Base-by-base conservation (phyloP, 1,140 invertebrate species). In the Drosophila quadrilineata region DNA sequence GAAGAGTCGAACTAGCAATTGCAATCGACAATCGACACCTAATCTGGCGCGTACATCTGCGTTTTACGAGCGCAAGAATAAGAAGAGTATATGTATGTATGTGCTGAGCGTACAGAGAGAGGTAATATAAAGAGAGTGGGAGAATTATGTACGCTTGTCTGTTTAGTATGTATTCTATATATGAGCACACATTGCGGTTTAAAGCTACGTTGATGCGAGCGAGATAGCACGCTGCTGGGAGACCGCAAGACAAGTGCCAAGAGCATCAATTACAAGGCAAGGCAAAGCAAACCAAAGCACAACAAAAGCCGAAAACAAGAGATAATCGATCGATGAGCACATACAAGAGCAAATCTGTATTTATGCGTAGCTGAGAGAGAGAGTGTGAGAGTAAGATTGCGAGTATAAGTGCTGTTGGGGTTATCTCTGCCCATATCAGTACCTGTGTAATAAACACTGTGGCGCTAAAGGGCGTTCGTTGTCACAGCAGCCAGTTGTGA, bases 11-110 rank as follows among this genome's bases (percentile, higher is more conserved):
- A 69, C 46, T 43, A 38, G 26, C 16, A 48, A 28, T 62, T 22
- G 45, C 54, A 53, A 72, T 62, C 85, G 74, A n/a, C 62, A 77
- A 74, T 85, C 79, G 79, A 75, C 77, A 84, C 74, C 79, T 67
- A 84, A 79, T 79, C 57, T 54, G 41, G 24, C 31, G 53, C 26
- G 33, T 41, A 54, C 65, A 63, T 53, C 59, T 52, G 26, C 6
- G 29, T 41, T 57, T 36, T 45, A 31, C n/a, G n/a, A n/a, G n/a
- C n/a, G n/a, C n/a, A n/a, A n/a, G n/a, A n/a, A n/a, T n/a, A n/a
- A n/a, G n/a, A n/a, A n/a, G n/a, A n/a, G n/a, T n/a, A n/a, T n/a
- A n/a, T n/a, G n/a, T n/a, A n/a, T n/a, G n/a, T n/a, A 45, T 41
- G 50, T 45, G 41, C 36, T 19, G 36, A 50, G 59, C 66, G 52